Evolutionary conservation across 2,113 vertebrate genomes (phyloP).

Genomic region (Malaclemys terrapin): DNA sequence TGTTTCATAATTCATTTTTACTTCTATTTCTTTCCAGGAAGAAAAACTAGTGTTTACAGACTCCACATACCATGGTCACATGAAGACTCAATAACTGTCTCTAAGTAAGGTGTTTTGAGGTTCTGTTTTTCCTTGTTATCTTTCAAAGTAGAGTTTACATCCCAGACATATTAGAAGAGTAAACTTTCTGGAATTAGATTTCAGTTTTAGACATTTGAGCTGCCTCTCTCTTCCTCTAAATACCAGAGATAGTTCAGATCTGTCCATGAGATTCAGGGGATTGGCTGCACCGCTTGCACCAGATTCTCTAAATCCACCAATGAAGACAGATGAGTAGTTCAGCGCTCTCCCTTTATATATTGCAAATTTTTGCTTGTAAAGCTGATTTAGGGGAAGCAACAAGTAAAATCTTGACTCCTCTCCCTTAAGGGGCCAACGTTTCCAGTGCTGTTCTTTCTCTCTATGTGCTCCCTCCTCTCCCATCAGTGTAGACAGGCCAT

Average conservation of each 20-base stretch:
- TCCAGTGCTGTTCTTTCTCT: not conserved
- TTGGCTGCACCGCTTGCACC: not conserved
- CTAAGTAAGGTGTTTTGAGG: conserved; percentile 80
- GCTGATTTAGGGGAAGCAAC: not conserved
- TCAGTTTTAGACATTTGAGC: not conserved
- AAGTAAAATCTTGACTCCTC: not conserved
- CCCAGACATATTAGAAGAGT: not conserved
- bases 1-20: not conserved
- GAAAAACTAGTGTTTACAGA: conserved; percentile 88
- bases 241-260: not conserved
- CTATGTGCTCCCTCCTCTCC: not conserved
- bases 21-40: conserved; percentile 80
- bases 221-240: not conserved
- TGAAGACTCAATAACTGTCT: conserved; percentile 89
- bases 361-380: not conserved
- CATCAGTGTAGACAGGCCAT: not conserved
- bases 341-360: not conserved
- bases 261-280: not conserved
- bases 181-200: not conserved
- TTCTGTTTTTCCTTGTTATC: not conserved
- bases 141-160: not conserved
- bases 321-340: not conserved
- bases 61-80: conserved; percentile 92
- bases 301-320: not conserved
- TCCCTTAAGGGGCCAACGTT: not conserved